These are phyloP conservation scores for Noctilio leporinus DNA, from an alignment of 2,113 vertebrate genomes.

Conservation along the genomic window DNA sequence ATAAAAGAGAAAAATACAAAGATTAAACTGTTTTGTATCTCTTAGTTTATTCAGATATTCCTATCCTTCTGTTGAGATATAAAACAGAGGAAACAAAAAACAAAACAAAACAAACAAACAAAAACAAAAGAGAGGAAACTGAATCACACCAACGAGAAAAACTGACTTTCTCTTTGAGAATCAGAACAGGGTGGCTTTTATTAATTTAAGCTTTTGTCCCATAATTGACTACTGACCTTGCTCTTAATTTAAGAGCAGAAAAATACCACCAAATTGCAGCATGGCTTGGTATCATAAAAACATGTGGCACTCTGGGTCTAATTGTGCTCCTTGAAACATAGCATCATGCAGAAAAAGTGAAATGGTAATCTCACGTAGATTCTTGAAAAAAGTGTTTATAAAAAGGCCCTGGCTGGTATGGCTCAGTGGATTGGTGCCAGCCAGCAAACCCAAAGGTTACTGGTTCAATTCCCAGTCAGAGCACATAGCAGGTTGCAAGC, in stretches of 20 bases:
- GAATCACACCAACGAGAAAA: background rate
- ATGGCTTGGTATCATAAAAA: background rate
- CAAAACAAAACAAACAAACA: no score
- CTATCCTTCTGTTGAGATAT: background rate
- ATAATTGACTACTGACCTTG: background rate
- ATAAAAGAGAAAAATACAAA: background rate
- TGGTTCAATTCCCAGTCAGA: no score
- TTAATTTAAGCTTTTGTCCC: slow-evolving; percentile 25
- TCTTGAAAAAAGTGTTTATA: background rate
- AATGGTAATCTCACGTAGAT: background rate
- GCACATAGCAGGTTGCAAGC: no score
- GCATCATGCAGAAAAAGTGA: background rate
- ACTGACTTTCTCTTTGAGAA: slow-evolving; percentile 57
- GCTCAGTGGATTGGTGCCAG: no score
- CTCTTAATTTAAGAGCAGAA: background rate
- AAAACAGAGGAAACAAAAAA: no score
- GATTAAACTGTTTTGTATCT: background rate
- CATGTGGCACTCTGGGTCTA: background rate
- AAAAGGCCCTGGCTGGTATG: no score
- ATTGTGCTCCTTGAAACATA: background rate
- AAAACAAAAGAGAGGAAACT: no score
- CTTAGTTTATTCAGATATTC: slow-evolving; percentile 9
- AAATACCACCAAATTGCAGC: background rate
- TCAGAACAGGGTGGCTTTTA: slow-evolving; percentile 4
- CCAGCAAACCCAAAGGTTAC: no score